Evolutionary conservation across 2,888 invertebrate genomes (phyloP).

Genomic region (Copidosoma aretas): DNA sequence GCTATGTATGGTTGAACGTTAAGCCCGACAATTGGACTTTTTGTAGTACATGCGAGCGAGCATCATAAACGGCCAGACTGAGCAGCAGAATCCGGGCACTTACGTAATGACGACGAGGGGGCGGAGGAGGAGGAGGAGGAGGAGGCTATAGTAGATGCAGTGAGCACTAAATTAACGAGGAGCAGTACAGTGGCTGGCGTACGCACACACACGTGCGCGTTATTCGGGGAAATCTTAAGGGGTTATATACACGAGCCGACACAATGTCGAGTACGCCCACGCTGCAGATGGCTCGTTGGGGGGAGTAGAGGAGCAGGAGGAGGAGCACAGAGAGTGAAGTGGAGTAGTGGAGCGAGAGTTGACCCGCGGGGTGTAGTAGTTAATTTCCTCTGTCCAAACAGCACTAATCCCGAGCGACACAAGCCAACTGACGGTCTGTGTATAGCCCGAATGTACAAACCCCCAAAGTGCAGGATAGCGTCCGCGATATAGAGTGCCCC

Average conservation of each 20-base stretch:
- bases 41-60: background rate
- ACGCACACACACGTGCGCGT: conserved; percentile 1
- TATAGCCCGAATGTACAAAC: conserved; percentile 39
- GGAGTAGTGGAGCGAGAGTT: conserved; percentile 18
- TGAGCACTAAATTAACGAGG: conserved; percentile 11
- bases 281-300: conserved; percentile 47
- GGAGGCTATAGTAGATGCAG: background rate
- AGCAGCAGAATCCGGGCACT: background rate
- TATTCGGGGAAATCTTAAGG: conserved; percentile 45
- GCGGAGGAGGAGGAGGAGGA: background rate
- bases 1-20: no score
- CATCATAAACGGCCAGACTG: background rate
- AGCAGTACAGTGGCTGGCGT: background rate
- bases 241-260: conserved; percentile 43
- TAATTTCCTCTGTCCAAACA: conserved; percentile 63
- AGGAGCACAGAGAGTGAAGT: conserved; percentile 10
- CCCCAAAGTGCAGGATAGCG: conserved; percentile 37
- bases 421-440: conserved; percentile 58
- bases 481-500: background rate
- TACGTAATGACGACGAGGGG: conserved; percentile 5
- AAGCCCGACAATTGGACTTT: background rate
- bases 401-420: conserved; percentile 61
- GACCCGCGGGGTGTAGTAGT: conserved; percentile 54
- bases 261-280: conserved; percentile 54
- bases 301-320: conserved; percentile 3